Evolutionary conservation across 1,140 invertebrate genomes (phyloP).

Genomic region (Chrysomallon squamiferum): DNA sequence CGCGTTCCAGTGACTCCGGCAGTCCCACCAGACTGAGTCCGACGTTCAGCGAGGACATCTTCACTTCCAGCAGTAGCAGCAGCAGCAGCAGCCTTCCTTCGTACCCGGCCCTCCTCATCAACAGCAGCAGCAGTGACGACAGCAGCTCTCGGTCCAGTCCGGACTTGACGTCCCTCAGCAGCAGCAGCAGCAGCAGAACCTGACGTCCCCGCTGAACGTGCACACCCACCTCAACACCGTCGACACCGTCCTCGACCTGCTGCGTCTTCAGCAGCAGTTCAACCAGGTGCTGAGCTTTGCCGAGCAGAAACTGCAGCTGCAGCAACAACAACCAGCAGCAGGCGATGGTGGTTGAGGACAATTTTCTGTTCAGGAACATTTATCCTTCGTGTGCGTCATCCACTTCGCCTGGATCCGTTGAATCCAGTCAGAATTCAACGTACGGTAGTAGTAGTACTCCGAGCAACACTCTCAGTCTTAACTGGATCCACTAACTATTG

Average conservation of each 20-base stretch:
- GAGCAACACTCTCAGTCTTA: slow-evolving; percentile 42
- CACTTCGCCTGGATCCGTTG: slow-evolving; percentile 40
- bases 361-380: background rate
- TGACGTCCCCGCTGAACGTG: slow-evolving; percentile 46
- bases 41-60: slow-evolving; percentile 70
- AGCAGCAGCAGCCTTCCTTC: slow-evolving; percentile 34
- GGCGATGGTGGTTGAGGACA: slow-evolving; percentile 25
- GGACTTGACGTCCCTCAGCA: slow-evolving; percentile 37
- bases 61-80: slow-evolving; percentile 26
- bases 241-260: slow-evolving; percentile 30
- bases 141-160: slow-evolving; percentile 33
- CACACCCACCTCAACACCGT: slow-evolving; percentile 34
- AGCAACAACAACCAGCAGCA: slow-evolving; percentile 23
- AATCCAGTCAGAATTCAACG: too few relatives aligned
- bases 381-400: slow-evolving; percentile 23
- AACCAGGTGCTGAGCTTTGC: slow-evolving; percentile 36
- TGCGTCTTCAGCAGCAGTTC: slow-evolving; percentile 35
- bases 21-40: slow-evolving; percentile 68
- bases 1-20: slow-evolving; percentile 67
- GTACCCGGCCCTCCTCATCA: too few relatives aligned
- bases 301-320: slow-evolving; percentile 13
- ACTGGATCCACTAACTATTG: slow-evolving; percentile 13
- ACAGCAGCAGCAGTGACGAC: background rate
- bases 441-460: slow-evolving; percentile 22
- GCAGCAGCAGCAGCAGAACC: slow-evolving; percentile 15